Evolutionary conservation across 1,140 invertebrate genomes (phyloP).

Genomic region (Calephelis virginiensis): DNA sequence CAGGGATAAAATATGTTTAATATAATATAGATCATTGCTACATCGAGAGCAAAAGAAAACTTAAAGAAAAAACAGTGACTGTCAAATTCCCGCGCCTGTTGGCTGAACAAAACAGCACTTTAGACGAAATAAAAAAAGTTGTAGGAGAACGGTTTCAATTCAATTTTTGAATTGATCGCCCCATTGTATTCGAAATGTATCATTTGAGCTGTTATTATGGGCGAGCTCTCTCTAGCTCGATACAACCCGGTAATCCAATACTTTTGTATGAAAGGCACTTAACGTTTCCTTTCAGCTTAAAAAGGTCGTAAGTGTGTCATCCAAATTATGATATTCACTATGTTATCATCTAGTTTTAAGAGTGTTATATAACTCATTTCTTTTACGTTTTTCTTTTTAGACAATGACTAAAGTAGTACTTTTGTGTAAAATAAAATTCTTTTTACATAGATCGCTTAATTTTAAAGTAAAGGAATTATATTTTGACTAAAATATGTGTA

Average conservation of each 20-base stretch:
- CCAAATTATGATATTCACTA: neutral
- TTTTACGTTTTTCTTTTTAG: too few relatives aligned
- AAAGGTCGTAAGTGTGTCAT: slow-evolving; percentile 53
- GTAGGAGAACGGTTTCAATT: slow-evolving; percentile 76
- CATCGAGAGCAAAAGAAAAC: slow-evolving; percentile 50
- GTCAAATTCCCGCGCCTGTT: slow-evolving; percentile 73
- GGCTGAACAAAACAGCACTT: slow-evolving; percentile 78
- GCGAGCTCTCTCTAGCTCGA: slow-evolving; percentile 68
- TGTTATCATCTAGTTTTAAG: neutral
- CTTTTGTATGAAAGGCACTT: slow-evolving; percentile 77
- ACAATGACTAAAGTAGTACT: too few relatives aligned
- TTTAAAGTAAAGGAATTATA: too few relatives aligned
- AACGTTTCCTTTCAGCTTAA: slow-evolving; percentile 48
- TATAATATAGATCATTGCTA: slow-evolving; percentile 8
- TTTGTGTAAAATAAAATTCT: too few relatives aligned
- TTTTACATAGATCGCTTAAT: too few relatives aligned
- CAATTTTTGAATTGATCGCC: slow-evolving; percentile 78
- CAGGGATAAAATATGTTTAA: neutral
- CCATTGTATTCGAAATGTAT: slow-evolving; percentile 78
- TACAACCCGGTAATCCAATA: slow-evolving; percentile 76
- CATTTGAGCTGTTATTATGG: slow-evolving; percentile 78
- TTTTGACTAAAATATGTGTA: too few relatives aligned
- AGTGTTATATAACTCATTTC: too few relatives aligned
- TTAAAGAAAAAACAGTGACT: slow-evolving; percentile 74
- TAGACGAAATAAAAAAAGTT: slow-evolving; percentile 70